These are phyloP conservation scores for Brachionus calyciflorus DNA, from an alignment of 1,140 invertebrate species.

Conservation along the genomic window DNA sequence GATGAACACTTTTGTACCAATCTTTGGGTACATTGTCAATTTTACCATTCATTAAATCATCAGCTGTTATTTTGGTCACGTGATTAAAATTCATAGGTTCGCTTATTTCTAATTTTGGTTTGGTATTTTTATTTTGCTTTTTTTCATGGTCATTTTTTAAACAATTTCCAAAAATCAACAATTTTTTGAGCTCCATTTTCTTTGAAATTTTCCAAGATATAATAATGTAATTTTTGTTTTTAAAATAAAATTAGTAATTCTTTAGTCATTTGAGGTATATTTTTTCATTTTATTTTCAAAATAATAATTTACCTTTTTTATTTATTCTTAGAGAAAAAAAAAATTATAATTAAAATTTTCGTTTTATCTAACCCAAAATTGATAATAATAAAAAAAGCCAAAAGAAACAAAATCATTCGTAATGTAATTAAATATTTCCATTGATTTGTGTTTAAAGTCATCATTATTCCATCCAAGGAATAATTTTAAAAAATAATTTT, in stretches of 20 bases:
- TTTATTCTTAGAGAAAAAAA: no score
- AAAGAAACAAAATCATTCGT: no score
- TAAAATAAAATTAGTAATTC: background rate
- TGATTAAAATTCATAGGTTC: background rate
- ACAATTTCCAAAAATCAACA: constrained; percentile 10
- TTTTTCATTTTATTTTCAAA: no score
- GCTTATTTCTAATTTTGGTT: background rate
- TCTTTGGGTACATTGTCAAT: constrained; percentile 10
- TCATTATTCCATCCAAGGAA: no score
- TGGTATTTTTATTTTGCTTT: background rate
- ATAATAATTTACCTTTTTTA: no score
- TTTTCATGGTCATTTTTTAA: background rate
- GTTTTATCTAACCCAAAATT: no score
- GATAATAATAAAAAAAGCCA: no score
- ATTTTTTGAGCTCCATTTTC: constrained; percentile 23
- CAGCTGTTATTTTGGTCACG: constrained; percentile 6
- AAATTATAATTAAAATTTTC: no score
- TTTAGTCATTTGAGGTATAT: background rate
- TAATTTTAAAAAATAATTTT: no score
- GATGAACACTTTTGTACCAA: constrained; percentile 1
- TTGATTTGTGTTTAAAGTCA: no score
- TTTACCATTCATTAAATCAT: constrained; percentile 24
- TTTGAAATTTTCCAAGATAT: background rate
- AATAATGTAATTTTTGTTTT: no score
- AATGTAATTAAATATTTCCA: no score